Conservation (phyloP, 2,113 vertebrate genomes). For the Chitala chitala region DNA sequence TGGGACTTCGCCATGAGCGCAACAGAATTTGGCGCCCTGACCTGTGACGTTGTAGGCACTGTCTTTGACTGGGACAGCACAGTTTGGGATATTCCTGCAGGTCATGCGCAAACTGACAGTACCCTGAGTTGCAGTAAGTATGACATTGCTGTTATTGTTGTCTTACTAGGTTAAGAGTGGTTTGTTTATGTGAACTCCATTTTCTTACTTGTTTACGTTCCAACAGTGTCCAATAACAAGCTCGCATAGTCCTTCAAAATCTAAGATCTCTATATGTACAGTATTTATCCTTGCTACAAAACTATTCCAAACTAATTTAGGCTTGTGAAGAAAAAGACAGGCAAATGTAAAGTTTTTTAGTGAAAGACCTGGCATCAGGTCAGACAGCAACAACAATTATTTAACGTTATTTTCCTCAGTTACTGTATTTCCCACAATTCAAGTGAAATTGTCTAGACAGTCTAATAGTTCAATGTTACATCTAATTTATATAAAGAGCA, state of each 20-base stretch:
- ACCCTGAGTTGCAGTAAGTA: constrained; percentile 93
- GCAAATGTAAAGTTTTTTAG: neutral
- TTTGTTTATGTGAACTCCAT: neutral
- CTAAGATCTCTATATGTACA: no score
- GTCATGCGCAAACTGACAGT: constrained; percentile 72
- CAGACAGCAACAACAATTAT: neutral
- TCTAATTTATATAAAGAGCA: neutral
- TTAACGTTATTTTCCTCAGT: neutral
- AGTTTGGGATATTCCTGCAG: constrained; percentile 78
- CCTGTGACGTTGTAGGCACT: constrained; percentile 74
- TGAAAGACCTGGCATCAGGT: neutral
- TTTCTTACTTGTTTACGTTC: neutral
- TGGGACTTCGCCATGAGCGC: constrained; percentile 78
- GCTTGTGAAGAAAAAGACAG: neutral
- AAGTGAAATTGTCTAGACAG: neutral
- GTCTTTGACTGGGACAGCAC: constrained; percentile 89
- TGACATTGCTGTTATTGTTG: neutral
- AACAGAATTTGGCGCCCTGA: constrained; percentile 63
- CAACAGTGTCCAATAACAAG: neutral
- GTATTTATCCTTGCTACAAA: neutral
- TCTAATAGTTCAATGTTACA: constrained; percentile 3
- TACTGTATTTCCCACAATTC: neutral
- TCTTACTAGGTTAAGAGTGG: neutral
- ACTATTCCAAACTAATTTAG: neutral
- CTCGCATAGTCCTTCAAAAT: neutral